Percentiles rank a stretch among this genome's conserved stretches.
These are phyloP conservation scores for Habropoda laboriosa DNA, from an alignment of 1,140 invertebrate species.

Conservation along the genomic window DNA sequence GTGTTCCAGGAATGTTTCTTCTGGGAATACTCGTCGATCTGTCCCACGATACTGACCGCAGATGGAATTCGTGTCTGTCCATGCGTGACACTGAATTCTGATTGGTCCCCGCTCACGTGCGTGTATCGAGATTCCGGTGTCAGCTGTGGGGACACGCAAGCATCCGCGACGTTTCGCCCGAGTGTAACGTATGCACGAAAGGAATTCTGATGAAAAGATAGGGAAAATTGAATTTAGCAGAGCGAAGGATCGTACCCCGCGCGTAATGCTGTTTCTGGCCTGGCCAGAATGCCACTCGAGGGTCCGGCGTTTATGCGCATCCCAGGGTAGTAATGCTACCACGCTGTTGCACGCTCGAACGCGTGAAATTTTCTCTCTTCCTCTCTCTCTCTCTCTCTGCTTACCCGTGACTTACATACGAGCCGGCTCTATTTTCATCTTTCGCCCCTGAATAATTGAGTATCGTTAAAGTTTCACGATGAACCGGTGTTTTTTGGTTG, in stretches of 20 bases:
- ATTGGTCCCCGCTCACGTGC: slow-evolving; percentile 12
- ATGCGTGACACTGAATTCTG: slow-evolving; percentile 18
- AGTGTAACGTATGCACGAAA: slow-evolving; percentile 32
- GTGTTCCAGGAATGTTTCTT: slow-evolving; percentile 26
- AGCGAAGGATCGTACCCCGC: slow-evolving; percentile 39
- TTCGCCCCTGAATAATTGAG: slow-evolving; percentile 51
- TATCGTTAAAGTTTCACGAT: neutral
- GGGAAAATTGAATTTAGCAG: slow-evolving; percentile 59
- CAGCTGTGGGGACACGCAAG: neutral
- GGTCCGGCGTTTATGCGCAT: slow-evolving; percentile 56
- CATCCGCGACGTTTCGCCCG: neutral
- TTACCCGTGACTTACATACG: slow-evolving; percentile 7
- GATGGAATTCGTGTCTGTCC: slow-evolving; percentile 33
- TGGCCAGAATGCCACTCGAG: slow-evolving; percentile 25
- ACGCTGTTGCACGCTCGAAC: neutral
- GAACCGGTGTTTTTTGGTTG: too few relatives aligned
- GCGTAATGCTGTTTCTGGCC: slow-evolving; percentile 49
- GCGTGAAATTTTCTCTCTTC: slow-evolving; percentile 36
- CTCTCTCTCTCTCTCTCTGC: too few relatives aligned
- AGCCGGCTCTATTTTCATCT: neutral
- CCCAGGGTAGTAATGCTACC: slow-evolving; percentile 18
- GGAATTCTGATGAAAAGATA: slow-evolving; percentile 60
- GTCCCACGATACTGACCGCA: neutral
- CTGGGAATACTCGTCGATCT: neutral
- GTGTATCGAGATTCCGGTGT: slow-evolving; percentile 29